Evolutionary conservation across 2,888 invertebrate genomes (phyloP).

Genomic region (Drosophila paranaensis): DNA sequence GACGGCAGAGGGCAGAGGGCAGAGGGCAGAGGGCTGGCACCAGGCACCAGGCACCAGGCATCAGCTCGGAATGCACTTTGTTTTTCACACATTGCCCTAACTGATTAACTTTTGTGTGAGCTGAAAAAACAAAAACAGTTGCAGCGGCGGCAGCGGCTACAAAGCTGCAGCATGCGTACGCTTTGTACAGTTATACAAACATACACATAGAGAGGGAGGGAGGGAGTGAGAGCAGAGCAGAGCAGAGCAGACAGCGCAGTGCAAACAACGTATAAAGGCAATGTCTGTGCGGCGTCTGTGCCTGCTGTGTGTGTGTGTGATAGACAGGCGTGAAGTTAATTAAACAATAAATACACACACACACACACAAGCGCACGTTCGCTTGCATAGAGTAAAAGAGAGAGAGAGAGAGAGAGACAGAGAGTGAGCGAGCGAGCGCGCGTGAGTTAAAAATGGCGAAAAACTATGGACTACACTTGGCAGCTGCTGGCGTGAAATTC

Average conservation of each 20-base stretch:
- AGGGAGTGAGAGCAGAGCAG: not conserved
- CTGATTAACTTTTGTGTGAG: slow-evolving; percentile 81
- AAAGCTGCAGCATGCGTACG: slow-evolving; percentile 57
- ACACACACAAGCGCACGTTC: slow-evolving; percentile 22
- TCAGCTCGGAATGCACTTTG: slow-evolving; percentile 75
- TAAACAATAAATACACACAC: slow-evolving; percentile 65
- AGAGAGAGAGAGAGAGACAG: slow-evolving; percentile 2
- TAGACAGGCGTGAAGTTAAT: slow-evolving; percentile 80
- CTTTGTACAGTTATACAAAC: slow-evolving; percentile 53
- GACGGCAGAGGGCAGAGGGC: no score
- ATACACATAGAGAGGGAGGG: slow-evolving; percentile 13
- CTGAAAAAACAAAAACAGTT: slow-evolving; percentile 49
- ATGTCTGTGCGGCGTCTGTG: slow-evolving; percentile 25
- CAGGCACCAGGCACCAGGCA: slow-evolving; percentile 11
- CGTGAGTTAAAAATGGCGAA: slow-evolving; percentile 75
- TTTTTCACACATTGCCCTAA: slow-evolving; percentile 82
- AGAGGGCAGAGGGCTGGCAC: no score
- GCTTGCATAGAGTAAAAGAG: not conserved
- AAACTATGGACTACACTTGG: slow-evolving; percentile 78
- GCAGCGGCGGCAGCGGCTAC: slow-evolving; percentile 5
- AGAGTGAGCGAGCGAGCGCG: slow-evolving; percentile 7
- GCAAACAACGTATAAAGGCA: slow-evolving; percentile 51
- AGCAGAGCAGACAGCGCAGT: slow-evolving; percentile 42
- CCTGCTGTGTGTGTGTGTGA: slow-evolving; percentile 57
- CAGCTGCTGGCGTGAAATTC: slow-evolving; percentile 77